phyloP scores from a whole-genome alignment of 2,888 invertebrate genomes.

The Odiellus spinosus region DNA sequence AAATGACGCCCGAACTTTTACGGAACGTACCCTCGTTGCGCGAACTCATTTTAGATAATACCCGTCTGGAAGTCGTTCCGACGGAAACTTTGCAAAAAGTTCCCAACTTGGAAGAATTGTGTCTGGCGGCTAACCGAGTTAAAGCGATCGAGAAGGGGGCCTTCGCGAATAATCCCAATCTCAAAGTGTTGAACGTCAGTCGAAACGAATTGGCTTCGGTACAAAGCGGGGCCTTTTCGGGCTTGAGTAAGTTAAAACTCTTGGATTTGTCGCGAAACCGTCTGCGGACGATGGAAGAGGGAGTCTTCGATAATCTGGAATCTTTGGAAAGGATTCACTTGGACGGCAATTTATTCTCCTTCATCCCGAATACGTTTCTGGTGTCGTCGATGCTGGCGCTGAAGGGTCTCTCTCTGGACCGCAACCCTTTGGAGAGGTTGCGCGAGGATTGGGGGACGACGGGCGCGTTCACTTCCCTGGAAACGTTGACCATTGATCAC shows the following conservation, averaged over 20 bases:
- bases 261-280: slow-evolving; percentile 22
- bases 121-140: slow-evolving; percentile 14
- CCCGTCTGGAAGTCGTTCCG: slow-evolving; percentile 11
- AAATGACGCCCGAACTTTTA: background rate
- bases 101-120: slow-evolving; percentile 12
- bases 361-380: slow-evolving; percentile 21
- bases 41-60: slow-evolving; percentile 6
- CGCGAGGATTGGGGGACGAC: slow-evolving; percentile 18
- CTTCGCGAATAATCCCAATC: slow-evolving; percentile 20
- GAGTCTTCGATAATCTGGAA: slow-evolving; percentile 15
- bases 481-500: slow-evolving; percentile 13
- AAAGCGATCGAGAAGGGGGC: slow-evolving; percentile 17
- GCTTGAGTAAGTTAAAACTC: slow-evolving; percentile 19
- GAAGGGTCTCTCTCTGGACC: slow-evolving; percentile 15
- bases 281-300: slow-evolving; percentile 12
- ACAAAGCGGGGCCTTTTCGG: slow-evolving; percentile 22
- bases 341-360: slow-evolving; percentile 19
- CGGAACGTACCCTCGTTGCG: background rate
- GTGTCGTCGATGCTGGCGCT: slow-evolving; percentile 15
- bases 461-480: slow-evolving; percentile 12
- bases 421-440: slow-evolving; percentile 18
- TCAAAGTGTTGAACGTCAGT: slow-evolving; percentile 17
- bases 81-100: slow-evolving; percentile 11
- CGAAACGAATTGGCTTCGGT: slow-evolving; percentile 21
- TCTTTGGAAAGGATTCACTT: slow-evolving; percentile 15